phyloP scores from a whole-genome alignment of 1,140 invertebrate species.

The Sipha flava region DNA sequence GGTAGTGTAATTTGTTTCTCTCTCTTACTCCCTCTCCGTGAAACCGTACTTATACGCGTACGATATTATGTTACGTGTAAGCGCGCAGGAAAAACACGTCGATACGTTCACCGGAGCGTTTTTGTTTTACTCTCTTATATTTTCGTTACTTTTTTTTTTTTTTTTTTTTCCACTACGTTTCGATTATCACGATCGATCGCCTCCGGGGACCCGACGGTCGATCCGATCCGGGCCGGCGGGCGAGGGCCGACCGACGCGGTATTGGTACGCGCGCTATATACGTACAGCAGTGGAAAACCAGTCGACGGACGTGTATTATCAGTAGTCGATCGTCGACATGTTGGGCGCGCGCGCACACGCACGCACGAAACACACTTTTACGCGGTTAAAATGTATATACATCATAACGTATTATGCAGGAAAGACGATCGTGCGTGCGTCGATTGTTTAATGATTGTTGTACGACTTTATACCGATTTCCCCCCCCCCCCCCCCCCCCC shows the following conservation, averaged over 20 bases:
- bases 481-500: too few relatives aligned
- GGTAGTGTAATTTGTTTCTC: slow-evolving; percentile 20
- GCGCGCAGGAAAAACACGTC: neutral
- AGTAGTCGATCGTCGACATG: neutral
- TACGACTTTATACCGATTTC: too few relatives aligned
- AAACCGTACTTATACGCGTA: too few relatives aligned
- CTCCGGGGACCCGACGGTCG: neutral
- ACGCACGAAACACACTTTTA: neutral
- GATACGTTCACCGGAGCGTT: neutral
- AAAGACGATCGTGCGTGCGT: neutral
- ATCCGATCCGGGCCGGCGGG: neutral
- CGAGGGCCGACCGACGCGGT: neutral
- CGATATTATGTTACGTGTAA: neutral
- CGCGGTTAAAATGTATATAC: too few relatives aligned
- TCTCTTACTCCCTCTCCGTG: too few relatives aligned
- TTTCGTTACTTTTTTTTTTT: neutral
- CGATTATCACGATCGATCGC: slow-evolving; percentile 2
- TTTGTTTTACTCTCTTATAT: too few relatives aligned
- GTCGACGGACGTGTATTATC: neutral
- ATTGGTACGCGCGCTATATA: neutral
- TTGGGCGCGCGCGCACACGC: neutral
- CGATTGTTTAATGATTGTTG: neutral
- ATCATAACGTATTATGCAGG: neutral
- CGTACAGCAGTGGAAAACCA: neutral
- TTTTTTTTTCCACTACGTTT: neutral